A percentile compares a stretch with the other conserved stretches of the same genome.
These are phyloP conservation scores for Engraulis encrasicolus DNA, from an alignment of 2,113 vertebrate genomes.

Conservation along the genomic window DNA sequence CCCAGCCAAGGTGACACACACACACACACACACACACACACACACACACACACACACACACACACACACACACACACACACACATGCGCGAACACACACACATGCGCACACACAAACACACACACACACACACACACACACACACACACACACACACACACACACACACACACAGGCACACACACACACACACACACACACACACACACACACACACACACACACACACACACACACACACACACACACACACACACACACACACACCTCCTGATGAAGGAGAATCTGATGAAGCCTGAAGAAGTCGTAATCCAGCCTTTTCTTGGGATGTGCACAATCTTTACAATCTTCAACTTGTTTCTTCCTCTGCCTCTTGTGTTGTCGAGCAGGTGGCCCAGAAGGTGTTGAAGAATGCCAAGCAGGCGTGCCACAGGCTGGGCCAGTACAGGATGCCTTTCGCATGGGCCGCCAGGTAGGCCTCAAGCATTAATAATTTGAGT, in stretches of 20 bases:
- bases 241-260: neutral
- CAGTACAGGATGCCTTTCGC: slow-evolving; percentile 97
- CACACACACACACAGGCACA: neutral
- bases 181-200: slow-evolving; percentile 6
- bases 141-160: neutral
- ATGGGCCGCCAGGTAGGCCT: slow-evolving; percentile 97
- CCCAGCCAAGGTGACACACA: slow-evolving; percentile 85
- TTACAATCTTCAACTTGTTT: too few species aligned
- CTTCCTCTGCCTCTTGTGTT: slow-evolving; percentile 17
- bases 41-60: neutral
- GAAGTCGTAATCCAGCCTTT: too few species aligned
- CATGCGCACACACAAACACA: neutral
- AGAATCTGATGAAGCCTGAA: too few species aligned
- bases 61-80: neutral
- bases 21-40: neutral
- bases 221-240: too few species aligned
- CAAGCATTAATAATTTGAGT: too few species aligned
- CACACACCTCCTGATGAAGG: too few species aligned
- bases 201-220: neutral
- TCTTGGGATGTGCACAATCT: too few species aligned
- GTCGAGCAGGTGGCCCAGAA: slow-evolving; percentile 86
- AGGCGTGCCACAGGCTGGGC: slow-evolving; percentile 91
- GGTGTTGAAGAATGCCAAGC: slow-evolving; percentile 95
- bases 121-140: neutral
- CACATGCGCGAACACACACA: neutral